These are phyloP conservation scores for Zaprionus lachaisei DNA, from an alignment of 1,140 invertebrate species.

Conservation along the genomic window DNA sequence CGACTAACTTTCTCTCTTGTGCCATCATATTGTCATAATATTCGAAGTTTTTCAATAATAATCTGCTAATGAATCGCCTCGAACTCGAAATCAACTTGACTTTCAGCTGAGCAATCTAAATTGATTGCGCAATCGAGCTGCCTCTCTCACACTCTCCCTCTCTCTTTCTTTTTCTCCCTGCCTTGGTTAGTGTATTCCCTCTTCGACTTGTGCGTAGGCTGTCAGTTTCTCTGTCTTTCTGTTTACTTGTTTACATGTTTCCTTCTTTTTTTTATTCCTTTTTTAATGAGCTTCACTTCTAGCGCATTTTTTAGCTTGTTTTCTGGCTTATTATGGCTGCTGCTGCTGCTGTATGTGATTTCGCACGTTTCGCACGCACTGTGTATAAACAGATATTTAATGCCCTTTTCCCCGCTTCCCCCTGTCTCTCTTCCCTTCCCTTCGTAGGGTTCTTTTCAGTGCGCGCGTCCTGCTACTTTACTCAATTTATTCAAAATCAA, in stretches of 20 bases:
- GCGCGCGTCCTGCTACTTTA: constrained; percentile 63
- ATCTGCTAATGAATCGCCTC: constrained; percentile 3
- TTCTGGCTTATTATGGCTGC: constrained; percentile 64
- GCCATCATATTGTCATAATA: constrained; percentile 24
- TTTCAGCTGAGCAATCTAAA: not conserved
- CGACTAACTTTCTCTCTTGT: not conserved
- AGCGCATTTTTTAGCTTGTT: constrained; percentile 59
- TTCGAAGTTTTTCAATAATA: constrained; percentile 13
- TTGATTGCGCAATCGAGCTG: not conserved
- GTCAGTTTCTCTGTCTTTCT: not conserved
- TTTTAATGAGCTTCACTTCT: constrained; percentile 73
- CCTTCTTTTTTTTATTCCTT: constrained; percentile 46
- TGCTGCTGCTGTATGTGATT: constrained; percentile 46
- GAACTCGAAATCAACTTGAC: not conserved
- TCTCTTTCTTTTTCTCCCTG: accelerated
- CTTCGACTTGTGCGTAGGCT: not conserved
- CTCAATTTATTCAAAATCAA: constrained; percentile 82
- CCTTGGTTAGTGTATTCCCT: constrained; percentile 11
- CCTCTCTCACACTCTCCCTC: not conserved
- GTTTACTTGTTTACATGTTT: constrained; percentile 34
- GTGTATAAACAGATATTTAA: constrained; percentile 67
- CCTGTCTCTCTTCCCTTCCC: not conserved
- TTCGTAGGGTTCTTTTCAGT: constrained; percentile 30
- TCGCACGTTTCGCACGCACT: constrained; percentile 45
- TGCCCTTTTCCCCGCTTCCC: constrained; percentile 37